Evolutionary conservation across 1,140 invertebrate genomes (phyloP).

Genomic region (Drosophila watanabei): DNA sequence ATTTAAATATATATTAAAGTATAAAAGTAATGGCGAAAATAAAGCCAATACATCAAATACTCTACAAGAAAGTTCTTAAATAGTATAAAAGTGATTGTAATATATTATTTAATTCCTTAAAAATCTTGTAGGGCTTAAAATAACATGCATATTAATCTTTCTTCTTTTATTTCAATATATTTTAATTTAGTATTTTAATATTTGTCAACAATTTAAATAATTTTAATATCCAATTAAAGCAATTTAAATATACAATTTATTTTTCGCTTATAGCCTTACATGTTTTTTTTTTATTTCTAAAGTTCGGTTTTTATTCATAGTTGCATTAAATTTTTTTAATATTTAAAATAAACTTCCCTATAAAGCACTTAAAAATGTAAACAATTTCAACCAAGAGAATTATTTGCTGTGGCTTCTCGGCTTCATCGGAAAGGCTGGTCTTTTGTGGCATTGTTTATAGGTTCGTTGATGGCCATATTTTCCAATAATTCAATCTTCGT

Average conservation of each 20-base stretch:
- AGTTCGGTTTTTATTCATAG: not conserved
- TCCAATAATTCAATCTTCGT: slow-evolving; percentile 56
- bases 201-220: too few species aligned
- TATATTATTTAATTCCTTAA: not conserved
- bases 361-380: not conserved
- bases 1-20: slow-evolving; percentile 13
- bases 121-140: not conserved
- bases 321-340: not conserved
- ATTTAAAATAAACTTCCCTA: not conserved
- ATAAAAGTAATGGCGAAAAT: too few species aligned
- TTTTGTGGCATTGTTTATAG: slow-evolving; percentile 40
- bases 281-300: not conserved
- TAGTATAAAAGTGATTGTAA: not conserved
- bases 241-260: too few species aligned
- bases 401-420: not conserved
- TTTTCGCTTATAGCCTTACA: too few species aligned
- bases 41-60: not conserved
- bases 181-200: too few species aligned
- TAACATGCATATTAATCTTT: too few species aligned
- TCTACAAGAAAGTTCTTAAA: not conserved
- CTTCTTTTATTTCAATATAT: too few species aligned
- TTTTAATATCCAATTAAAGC: too few species aligned
- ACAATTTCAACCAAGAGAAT: not conserved
- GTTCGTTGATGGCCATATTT: slow-evolving; percentile 54
- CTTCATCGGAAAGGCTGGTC: not conserved